Conservation (phyloP, 2,888 invertebrate species). For the Orthosia incerta region DNA sequence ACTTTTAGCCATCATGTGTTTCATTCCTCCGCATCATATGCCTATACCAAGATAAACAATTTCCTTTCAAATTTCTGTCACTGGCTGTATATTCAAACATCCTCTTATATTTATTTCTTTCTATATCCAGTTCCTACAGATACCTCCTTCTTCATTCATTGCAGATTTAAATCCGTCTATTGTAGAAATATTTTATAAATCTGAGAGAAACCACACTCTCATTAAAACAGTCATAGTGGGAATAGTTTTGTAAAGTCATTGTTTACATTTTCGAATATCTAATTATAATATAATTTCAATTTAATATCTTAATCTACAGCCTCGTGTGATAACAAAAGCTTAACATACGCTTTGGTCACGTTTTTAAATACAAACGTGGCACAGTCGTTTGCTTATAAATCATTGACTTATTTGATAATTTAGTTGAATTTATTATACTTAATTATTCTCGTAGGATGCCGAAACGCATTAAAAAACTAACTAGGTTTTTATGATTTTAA, state of each 20-base stretch:
- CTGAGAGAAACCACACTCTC: neutral
- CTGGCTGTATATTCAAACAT: too few relatives aligned
- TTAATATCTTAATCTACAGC: neutral
- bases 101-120: too few relatives aligned
- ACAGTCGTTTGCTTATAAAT: neutral
- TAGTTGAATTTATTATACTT: neutral
- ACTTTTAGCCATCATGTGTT: too few relatives aligned
- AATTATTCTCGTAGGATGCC: neutral
- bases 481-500: neutral
- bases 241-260: neutral
- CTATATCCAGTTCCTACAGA: too few relatives aligned
- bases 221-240: neutral
- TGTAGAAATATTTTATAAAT: neutral
- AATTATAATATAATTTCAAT: neutral
- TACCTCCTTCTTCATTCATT: too few relatives aligned
- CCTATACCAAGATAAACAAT: too few relatives aligned
- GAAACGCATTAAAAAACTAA: neutral
- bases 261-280: neutral
- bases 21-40: too few relatives aligned
- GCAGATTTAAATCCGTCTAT: too few relatives aligned
- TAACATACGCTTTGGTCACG: slow-evolving; percentile 11
- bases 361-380: slow-evolving; percentile 3
- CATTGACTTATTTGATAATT: slow-evolving; percentile 6
- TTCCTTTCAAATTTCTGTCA: too few relatives aligned
- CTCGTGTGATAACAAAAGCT: neutral